Conservation (phyloP, 2,797 vertebrate species). For the Sebastes trivittatus region DNA sequence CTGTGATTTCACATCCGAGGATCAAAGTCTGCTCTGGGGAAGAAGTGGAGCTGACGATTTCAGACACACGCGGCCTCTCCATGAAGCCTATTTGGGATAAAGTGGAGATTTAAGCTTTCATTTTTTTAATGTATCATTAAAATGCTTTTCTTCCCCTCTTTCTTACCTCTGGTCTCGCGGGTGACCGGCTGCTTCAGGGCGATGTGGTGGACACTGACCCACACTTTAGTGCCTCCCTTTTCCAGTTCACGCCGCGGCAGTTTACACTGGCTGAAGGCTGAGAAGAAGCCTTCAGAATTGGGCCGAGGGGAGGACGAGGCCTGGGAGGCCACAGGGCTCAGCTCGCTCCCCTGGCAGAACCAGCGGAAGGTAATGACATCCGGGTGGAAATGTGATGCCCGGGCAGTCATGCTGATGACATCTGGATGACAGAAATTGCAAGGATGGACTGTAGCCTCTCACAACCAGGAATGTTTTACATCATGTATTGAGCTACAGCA, state of each 20-base stretch:
- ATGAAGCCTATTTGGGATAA: conserved; percentile 75
- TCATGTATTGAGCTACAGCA: background rate
- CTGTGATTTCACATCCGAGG: conserved; percentile 80
- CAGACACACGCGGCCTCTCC: conserved; percentile 75
- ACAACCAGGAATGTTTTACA: background rate
- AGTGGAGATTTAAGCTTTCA: background rate
- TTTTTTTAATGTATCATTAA: background rate
- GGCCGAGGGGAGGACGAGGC: conserved; percentile 81
- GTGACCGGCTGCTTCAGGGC: conserved; percentile 82
- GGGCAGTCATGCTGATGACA: conserved; percentile 76
- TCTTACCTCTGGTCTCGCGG: conserved; percentile 79
- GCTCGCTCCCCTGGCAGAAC: conserved; percentile 85
- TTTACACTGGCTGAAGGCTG: conserved; percentile 83
- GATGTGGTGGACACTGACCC: conserved; percentile 84
- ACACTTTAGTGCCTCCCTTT: conserved; percentile 79
- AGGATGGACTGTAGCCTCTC: background rate
- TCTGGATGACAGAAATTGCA: conserved; percentile 55
- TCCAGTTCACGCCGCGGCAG: conserved; percentile 78
- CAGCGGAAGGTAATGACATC: conserved; percentile 86
- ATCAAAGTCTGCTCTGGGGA: conserved; percentile 41
- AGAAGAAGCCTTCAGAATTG: conserved; percentile 81
- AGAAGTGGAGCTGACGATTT: conserved; percentile 60
- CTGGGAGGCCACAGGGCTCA: conserved; percentile 81
- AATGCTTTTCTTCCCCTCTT: background rate
- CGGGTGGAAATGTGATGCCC: conserved; percentile 81